phyloP scores from a whole-genome alignment of 2,888 invertebrate species.

The Cheilosia urbana region DNA sequence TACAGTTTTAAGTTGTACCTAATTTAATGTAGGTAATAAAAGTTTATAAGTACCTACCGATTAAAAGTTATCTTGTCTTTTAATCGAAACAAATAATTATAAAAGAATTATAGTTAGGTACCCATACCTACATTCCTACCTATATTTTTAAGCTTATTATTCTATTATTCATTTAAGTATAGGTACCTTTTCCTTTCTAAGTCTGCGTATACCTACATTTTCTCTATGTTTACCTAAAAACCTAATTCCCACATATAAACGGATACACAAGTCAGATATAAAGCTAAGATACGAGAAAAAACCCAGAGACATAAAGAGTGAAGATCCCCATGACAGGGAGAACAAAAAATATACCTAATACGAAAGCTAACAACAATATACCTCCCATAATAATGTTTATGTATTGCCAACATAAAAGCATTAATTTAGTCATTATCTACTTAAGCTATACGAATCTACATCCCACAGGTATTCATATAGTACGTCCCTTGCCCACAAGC shows the following conservation, averaged over 20 bases:
- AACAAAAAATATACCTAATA: slow-evolving; percentile 63
- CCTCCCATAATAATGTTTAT: slow-evolving; percentile 80
- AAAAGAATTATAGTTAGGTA: background rate
- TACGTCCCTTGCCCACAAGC: slow-evolving; percentile 53
- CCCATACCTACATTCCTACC: background rate
- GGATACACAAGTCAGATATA: slow-evolving; percentile 15
- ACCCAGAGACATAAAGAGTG: slow-evolving; percentile 11
- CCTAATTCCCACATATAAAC: slow-evolving; percentile 8
- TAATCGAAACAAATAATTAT: no score
- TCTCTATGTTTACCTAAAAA: background rate
- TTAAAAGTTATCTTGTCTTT: no score
- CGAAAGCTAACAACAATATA: slow-evolving; percentile 74
- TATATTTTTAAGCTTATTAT: no score
- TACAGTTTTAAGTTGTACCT: no score
- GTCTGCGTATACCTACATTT: background rate
- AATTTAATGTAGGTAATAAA: no score
- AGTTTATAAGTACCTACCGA: no score
- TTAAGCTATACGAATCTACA: slow-evolving; percentile 80
- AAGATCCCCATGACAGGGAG: slow-evolving; percentile 40
- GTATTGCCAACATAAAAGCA: slow-evolving; percentile 83
- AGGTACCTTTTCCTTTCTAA: background rate
- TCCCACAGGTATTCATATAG: slow-evolving; percentile 76
- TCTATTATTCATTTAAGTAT: background rate
- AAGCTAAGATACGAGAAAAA: slow-evolving; percentile 7
- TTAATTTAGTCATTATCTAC: slow-evolving; percentile 84